phyloP scores from a whole-genome alignment of 2,888 invertebrate genomes.

The Mythimna albipuncta region DNA sequence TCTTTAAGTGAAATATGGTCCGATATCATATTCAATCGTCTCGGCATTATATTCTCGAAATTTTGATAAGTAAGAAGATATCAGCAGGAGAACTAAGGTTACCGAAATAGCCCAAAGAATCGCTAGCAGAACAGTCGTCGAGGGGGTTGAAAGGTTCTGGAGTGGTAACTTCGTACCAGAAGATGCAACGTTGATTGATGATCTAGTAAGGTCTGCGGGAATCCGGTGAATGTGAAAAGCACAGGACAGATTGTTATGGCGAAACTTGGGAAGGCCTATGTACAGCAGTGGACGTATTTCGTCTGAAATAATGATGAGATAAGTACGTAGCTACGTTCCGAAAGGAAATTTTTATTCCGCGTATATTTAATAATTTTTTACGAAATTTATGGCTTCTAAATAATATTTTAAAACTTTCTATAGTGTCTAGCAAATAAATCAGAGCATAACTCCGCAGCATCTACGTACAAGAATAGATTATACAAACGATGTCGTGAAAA shows the following conservation, averaged over 20 bases:
- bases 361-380: constrained; percentile 62
- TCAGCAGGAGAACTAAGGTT: too few species aligned
- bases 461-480: constrained; percentile 51
- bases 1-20: constrained; percentile 80
- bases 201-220: too few species aligned
- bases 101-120: too few species aligned
- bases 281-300: too few species aligned
- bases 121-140: too few species aligned
- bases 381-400: constrained; percentile 67
- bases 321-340: constrained; percentile 37
- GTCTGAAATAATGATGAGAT: too few species aligned
- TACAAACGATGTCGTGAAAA: constrained; percentile 40
- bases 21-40: constrained; percentile 79
- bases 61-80: constrained; percentile 61
- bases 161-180: too few species aligned
- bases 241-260: too few species aligned
- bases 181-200: too few species aligned
- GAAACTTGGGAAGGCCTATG: too few species aligned
- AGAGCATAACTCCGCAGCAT: constrained; percentile 38
- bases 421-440: constrained; percentile 70
- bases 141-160: too few species aligned
- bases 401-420: constrained; percentile 68
- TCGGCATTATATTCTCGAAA: constrained; percentile 71
- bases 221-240: too few species aligned
- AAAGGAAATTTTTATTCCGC: constrained; percentile 61